These are phyloP conservation scores for Apis florea DNA, from an alignment of 1,140 invertebrate genomes.

Conservation along the genomic window DNA sequence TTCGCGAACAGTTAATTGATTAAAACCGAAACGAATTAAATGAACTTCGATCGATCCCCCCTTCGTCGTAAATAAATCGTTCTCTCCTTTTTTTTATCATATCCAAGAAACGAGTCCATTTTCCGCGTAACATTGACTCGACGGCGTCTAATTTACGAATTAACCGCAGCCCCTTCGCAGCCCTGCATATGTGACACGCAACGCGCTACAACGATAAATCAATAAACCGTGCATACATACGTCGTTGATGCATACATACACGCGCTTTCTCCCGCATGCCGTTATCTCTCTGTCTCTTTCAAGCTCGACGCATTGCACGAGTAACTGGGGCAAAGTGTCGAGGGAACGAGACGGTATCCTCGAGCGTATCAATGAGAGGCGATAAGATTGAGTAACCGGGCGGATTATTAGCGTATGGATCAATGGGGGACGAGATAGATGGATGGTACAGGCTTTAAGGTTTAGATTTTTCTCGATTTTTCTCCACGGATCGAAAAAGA, in stretches of 20 bases:
- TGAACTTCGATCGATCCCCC: too few species aligned
- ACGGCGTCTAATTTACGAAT: background rate
- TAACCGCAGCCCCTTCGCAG: background rate
- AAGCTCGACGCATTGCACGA: background rate
- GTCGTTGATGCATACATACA: slow-evolving; percentile 8
- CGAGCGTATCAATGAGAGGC: slow-evolving; percentile 52
- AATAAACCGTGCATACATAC: slow-evolving; percentile 41
- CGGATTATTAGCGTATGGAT: slow-evolving; percentile 53
- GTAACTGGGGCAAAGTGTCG: slow-evolving; percentile 33
- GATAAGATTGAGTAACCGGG: slow-evolving; percentile 62
- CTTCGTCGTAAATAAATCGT: too few species aligned
- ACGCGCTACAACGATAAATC: slow-evolving; percentile 59
- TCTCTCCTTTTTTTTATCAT: too few species aligned
- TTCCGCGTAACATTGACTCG: background rate
- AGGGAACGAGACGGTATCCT: slow-evolving; percentile 7
- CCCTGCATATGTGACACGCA: slow-evolving; percentile 23
- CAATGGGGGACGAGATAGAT: background rate
- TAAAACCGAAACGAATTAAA: too few species aligned
- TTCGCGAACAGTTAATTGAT: too few species aligned
- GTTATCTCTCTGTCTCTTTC: slow-evolving; percentile 15
- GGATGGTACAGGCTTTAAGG: too few species aligned
- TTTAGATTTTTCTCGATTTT: background rate
- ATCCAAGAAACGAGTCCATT: background rate
- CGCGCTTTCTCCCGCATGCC: background rate
- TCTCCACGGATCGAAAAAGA: background rate